Percentiles rank a stretch among this genome's conserved stretches.
phyloP scores from a whole-genome alignment of 2,113 vertebrate genomes.

The Delphinapterus leucas region DNA sequence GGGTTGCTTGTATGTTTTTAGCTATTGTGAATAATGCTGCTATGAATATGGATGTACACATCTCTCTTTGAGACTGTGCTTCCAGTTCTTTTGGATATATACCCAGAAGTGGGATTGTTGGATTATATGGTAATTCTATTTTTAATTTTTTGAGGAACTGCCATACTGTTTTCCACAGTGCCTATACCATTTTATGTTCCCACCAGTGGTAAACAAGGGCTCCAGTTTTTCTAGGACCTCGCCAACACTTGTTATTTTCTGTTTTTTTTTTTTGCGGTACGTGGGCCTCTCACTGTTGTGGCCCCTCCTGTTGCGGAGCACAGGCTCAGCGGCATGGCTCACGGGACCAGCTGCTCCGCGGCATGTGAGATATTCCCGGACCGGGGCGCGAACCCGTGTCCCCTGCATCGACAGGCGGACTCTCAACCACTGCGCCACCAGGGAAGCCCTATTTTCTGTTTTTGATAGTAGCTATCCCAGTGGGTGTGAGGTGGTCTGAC shows the following conservation, averaged over 20 bases:
- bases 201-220: neutral
- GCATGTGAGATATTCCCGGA: too few relatives aligned
- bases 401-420: too few relatives aligned
- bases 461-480: neutral
- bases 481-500: neutral
- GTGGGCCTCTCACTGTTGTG: too few relatives aligned
- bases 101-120: neutral
- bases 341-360: too few relatives aligned
- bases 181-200: neutral
- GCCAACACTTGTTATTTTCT: neutral
- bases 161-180: neutral
- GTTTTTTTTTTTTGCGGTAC: neutral
- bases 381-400: too few relatives aligned
- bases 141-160: neutral
- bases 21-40: neutral
- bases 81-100: neutral
- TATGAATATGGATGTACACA: neutral
- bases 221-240: neutral
- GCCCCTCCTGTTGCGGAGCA: too few relatives aligned
- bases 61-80: neutral
- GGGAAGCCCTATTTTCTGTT: neutral
- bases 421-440: too few relatives aligned
- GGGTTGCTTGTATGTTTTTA: constrained; percentile 19
- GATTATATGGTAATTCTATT: neutral
- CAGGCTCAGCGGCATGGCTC: too few relatives aligned